These are phyloP conservation scores for Carduelis carduelis DNA, from an alignment of 2,797 vertebrate species.

Conservation along the genomic window DNA sequence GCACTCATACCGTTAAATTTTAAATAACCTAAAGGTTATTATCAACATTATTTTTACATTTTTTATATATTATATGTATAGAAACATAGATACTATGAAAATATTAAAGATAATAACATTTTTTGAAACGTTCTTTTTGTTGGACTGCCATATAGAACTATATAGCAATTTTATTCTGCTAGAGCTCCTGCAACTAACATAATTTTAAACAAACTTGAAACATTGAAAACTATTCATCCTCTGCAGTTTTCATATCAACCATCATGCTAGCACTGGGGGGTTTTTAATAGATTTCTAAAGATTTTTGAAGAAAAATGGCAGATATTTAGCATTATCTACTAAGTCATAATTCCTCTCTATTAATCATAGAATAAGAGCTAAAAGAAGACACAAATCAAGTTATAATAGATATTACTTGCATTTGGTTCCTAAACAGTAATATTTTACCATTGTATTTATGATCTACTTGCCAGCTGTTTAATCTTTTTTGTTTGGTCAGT, in stretches of 20 bases:
- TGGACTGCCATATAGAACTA: neutral
- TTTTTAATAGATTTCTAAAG: conserved; percentile 69
- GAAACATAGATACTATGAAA: neutral
- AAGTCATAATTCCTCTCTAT: conserved; percentile 67
- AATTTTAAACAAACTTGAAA: conserved; percentile 49
- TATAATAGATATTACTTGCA: conserved; percentile 57
- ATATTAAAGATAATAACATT: neutral
- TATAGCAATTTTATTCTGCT: neutral
- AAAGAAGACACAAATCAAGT: conserved; percentile 65
- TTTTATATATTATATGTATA: neutral
- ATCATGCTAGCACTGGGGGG: conserved; percentile 38
- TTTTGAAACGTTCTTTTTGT: neutral
- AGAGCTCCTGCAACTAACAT: neutral
- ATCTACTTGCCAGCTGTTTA: conserved; percentile 36
- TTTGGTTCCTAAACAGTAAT: conserved; percentile 54
- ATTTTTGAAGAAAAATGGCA: conserved; percentile 69
- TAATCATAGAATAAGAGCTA: conserved; percentile 64
- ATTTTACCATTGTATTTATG: conserved; percentile 53
- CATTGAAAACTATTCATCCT: conserved; percentile 42
- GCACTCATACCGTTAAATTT: neutral
- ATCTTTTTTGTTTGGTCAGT: neutral
- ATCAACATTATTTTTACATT: neutral
- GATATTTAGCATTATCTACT: conserved; percentile 70
- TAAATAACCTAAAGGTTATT: neutral
- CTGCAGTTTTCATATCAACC: conserved; percentile 57